phyloP scores from a whole-genome alignment of 2,113 vertebrate genomes.

The Burhinus oedicnemus region DNA sequence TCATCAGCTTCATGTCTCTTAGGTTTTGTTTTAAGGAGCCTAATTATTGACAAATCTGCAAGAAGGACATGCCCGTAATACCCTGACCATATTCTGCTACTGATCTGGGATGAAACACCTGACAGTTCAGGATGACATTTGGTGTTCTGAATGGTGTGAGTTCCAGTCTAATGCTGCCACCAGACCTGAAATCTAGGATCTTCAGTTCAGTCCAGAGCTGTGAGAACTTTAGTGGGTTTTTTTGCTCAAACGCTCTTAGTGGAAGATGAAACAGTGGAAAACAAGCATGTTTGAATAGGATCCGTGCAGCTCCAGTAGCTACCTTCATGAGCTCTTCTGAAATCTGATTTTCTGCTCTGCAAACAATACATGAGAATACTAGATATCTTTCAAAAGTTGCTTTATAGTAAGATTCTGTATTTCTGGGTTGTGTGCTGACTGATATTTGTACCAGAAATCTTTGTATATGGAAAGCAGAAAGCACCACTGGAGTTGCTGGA shows the following conservation, averaged over 20 bases:
- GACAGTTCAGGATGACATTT: not conserved
- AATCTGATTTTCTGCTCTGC: not conserved
- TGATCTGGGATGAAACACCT: not conserved
- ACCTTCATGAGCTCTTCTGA: not conserved
- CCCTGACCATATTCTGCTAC: not conserved
- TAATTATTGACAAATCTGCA: not conserved
- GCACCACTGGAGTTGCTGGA: not conserved
- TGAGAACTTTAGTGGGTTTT: not conserved
- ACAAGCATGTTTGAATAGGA: not conserved
- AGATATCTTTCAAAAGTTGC: not conserved
- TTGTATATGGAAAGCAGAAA: not conserved
- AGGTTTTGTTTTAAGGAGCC: not conserved
- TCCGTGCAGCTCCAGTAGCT: not conserved
- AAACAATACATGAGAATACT: not conserved
- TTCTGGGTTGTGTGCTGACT: not conserved
- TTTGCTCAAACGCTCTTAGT: not conserved
- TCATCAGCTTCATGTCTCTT: not conserved
- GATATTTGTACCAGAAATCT: not conserved
- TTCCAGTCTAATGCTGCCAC: not conserved
- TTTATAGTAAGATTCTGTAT: not conserved
- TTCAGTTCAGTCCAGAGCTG: not conserved
- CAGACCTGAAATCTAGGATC: not conserved
- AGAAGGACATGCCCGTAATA: not conserved
- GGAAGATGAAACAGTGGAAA: not conserved
- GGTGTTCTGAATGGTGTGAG: fast-evolving